Evolutionary conservation across 2,113 vertebrate species (phyloP).

Genomic region (Prochilodus magdalenae): DNA sequence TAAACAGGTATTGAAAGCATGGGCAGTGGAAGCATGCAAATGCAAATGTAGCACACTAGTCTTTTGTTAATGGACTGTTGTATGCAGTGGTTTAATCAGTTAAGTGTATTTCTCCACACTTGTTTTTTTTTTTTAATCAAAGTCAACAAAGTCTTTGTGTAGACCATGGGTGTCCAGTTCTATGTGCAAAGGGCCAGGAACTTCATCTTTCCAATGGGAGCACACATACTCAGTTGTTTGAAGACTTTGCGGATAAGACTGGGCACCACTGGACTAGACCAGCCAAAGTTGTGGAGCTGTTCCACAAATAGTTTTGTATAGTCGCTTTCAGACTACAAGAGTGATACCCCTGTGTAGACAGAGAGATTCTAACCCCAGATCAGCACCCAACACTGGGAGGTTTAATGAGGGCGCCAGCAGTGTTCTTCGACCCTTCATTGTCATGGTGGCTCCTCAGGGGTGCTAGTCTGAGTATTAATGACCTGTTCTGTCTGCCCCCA

Average conservation of each 20-base stretch:
- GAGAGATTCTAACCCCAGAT: neutral
- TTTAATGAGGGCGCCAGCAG: conserved; percentile 8
- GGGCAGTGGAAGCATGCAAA: conserved; percentile 3
- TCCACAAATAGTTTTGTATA: neutral
- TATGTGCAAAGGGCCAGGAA: too few species aligned
- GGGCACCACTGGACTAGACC: neutral
- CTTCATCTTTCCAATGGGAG: too few species aligned
- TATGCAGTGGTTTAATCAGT: conserved; percentile 2
- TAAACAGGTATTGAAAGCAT: neutral
- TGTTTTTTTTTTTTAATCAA: neutral
- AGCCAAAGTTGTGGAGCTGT: neutral
- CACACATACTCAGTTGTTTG: too few species aligned
- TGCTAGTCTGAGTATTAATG: conserved; percentile 28
- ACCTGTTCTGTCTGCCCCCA: conserved; percentile 16
- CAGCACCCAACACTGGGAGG: neutral
- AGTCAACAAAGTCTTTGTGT: too few species aligned
- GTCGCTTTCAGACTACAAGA: neutral
- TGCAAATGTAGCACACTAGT: neutral
- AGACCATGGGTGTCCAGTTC: too few species aligned
- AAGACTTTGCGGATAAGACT: too few species aligned
- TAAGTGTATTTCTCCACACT: neutral
- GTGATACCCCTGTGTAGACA: neutral
- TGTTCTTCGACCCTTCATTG: conserved; percentile 16
- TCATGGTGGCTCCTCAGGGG: conserved; percentile 6
- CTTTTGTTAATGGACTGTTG: neutral